Evolutionary conservation across 2,113 vertebrate species (phyloP).

Genomic region (Protomyctophum bolini): DNA sequence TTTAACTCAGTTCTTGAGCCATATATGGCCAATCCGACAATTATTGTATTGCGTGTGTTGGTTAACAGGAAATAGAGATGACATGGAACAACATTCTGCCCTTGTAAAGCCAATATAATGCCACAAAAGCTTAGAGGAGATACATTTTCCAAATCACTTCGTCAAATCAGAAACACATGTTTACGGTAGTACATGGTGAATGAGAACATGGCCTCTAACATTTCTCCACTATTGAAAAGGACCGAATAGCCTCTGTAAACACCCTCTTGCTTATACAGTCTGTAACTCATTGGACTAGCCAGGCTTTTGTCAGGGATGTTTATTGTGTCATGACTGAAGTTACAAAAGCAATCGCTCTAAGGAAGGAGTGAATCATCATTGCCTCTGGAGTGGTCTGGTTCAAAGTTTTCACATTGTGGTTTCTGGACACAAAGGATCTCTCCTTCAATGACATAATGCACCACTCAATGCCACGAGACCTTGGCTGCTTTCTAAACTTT

Average conservation of each 20-base stretch:
- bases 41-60: not conserved
- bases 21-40: not conserved
- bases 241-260: constrained; percentile 49
- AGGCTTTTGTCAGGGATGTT: constrained; percentile 47
- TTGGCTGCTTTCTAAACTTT: constrained; percentile 10
- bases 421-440: constrained; percentile 43
- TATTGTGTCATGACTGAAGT: constrained; percentile 58
- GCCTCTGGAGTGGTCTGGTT: constrained; percentile 48
- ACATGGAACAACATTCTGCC: not conserved
- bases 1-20: too few species aligned
- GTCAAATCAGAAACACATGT: constrained; percentile 38
- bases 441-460: constrained; percentile 45
- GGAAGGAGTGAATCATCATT: constrained; percentile 70
- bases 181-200: constrained; percentile 44
- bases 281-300: constrained; percentile 24
- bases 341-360: constrained; percentile 47
- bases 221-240: constrained; percentile 50
- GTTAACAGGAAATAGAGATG: not conserved
- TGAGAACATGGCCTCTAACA: constrained; percentile 42
- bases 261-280: constrained; percentile 41
- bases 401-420: constrained; percentile 52
- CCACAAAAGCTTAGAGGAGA: constrained; percentile 27
- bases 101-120: constrained; percentile 8
- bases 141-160: constrained; percentile 29
- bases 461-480: constrained; percentile 36